Conservation (phyloP, 2,113 vertebrate species). For the Notiomystis cincta region DNA sequence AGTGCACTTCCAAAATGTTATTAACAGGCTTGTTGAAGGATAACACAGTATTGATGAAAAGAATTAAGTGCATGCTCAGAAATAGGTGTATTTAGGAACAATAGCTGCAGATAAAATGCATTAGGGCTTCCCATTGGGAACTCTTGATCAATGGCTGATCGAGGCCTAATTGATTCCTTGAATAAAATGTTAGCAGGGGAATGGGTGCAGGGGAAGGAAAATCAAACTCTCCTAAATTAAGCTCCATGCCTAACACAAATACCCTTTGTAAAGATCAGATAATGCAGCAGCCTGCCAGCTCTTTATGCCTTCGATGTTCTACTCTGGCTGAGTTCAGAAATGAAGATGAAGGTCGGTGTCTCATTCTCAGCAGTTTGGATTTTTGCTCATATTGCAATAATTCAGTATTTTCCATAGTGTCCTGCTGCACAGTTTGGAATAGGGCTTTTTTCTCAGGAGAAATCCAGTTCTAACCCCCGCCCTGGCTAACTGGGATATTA, state of each 20-base stretch:
- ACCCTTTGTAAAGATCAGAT: not conserved
- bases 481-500: not conserved
- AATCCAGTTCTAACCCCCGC: not conserved
- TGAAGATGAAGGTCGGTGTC: not conserved
- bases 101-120: constrained; percentile 43
- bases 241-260: not conserved
- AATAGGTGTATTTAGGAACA: constrained; percentile 12
- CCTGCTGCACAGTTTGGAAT: not conserved
- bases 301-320: not conserved
- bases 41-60: constrained; percentile 15
- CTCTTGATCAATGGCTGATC: constrained; percentile 27
- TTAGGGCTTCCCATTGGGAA: not conserved
- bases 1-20: constrained; percentile 18
- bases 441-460: not conserved
- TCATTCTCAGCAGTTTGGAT: not conserved
- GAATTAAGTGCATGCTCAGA: constrained; percentile 40
- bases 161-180: constrained; percentile 26
- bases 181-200: constrained; percentile 36
- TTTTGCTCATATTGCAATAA: not conserved
- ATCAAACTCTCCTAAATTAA: constrained; percentile 34
- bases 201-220: not conserved
- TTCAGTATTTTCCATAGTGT: not conserved
- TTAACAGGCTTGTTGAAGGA: constrained; percentile 13
- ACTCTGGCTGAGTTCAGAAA: not conserved
- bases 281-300: not conserved